phyloP scores from a whole-genome alignment of 2,888 invertebrate species.

The Rhogogaster chlorosoma region DNA sequence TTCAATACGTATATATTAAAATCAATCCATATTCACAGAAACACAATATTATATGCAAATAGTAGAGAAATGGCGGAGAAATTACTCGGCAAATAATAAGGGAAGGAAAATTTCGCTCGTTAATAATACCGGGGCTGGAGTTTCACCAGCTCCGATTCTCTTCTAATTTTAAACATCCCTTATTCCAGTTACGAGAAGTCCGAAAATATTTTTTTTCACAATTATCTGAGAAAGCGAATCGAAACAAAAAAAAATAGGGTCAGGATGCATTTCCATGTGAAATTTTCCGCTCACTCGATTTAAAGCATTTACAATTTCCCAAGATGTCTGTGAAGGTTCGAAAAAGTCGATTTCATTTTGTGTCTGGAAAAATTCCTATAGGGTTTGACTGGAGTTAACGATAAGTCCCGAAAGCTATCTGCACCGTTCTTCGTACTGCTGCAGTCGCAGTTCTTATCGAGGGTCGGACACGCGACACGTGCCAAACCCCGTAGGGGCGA shows the following conservation, averaged over 20 bases:
- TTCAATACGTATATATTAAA: neutral
- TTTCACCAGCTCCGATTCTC: too few relatives aligned
- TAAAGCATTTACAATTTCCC: too few relatives aligned
- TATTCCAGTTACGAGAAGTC: too few relatives aligned
- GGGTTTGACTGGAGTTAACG: neutral
- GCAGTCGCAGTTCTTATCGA: slow-evolving; percentile 44
- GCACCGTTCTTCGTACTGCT: slow-evolving; percentile 3
- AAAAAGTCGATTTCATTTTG: neutral
- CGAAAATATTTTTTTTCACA: too few relatives aligned
- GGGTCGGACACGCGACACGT: slow-evolving; percentile 53
- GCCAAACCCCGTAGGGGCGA: slow-evolving; percentile 14
- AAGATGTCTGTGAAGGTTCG: too few relatives aligned
- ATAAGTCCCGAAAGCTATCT: neutral
- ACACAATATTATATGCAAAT: neutral
- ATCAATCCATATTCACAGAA: neutral
- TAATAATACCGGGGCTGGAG: too few relatives aligned
- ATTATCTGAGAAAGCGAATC: too few relatives aligned
- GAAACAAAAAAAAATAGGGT: too few relatives aligned
- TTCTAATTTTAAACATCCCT: too few relatives aligned
- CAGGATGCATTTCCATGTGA: too few relatives aligned
- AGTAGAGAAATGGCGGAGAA: neutral
- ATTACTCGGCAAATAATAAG: neutral
- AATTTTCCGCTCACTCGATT: too few relatives aligned
- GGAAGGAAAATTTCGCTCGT: neutral
- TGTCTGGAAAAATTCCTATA: neutral